Percentiles rank a stretch among this genome's conserved stretches.
Evolutionary conservation across 2,797 vertebrate genomes (phyloP).

Genomic region (Thalassophryne amazonica): DNA sequence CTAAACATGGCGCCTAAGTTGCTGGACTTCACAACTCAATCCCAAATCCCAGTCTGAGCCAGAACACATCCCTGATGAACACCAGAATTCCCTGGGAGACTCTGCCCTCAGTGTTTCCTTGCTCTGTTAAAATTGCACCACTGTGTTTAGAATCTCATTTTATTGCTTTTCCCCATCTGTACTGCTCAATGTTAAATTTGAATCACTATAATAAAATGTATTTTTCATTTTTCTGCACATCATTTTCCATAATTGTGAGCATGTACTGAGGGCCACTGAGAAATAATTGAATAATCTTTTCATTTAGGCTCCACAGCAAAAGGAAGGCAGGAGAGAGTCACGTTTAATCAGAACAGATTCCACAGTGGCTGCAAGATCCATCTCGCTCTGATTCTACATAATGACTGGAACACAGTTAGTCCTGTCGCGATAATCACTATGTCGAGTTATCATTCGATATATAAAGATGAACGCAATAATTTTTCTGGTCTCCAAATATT

Average conservation of each 20-base stretch:
- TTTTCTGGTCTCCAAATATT: too few species aligned
- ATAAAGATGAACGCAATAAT: too few species aligned
- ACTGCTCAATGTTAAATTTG: neutral
- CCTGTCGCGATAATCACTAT: too few species aligned
- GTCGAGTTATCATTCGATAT: too few species aligned
- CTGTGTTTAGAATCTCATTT: neutral
- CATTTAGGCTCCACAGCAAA: neutral
- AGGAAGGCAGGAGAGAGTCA: slow-evolving; percentile 5
- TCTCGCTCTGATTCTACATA: slow-evolving; percentile 4
- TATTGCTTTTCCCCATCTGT: neutral
- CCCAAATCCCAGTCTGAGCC: too few species aligned
- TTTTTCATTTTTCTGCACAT: slow-evolving; percentile 1
- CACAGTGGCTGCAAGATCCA: neutral
- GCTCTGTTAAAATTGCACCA: neutral
- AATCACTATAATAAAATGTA: neutral
- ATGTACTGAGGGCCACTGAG: neutral
- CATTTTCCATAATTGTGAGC: slow-evolving; percentile 12
- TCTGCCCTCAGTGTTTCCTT: too few species aligned
- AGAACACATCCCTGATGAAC: too few species aligned
- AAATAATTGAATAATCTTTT: slow-evolving; percentile 9
- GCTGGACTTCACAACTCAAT: too few species aligned
- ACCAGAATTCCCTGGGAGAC: too few species aligned
- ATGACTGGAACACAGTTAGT: too few species aligned
- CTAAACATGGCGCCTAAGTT: too few species aligned
- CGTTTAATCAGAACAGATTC: slow-evolving; percentile 23